Conservation (phyloP, 2,113 vertebrate species). For the Budorcas taxicolor region DNA sequence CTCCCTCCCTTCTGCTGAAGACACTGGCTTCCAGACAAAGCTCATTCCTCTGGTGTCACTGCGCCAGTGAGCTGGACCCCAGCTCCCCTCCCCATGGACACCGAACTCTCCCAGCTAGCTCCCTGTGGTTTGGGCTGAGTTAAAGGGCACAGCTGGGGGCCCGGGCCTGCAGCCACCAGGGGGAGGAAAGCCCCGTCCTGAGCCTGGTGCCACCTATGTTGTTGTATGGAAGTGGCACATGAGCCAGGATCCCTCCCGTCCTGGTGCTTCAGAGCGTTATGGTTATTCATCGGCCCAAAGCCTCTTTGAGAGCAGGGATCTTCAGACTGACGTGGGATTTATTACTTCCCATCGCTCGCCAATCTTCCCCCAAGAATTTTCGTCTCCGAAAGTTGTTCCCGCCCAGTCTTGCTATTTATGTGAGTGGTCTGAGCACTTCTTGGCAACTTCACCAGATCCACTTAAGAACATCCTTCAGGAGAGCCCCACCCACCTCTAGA, state of each 20-base stretch:
- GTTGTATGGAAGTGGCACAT: conserved; percentile 53
- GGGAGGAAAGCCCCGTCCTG: neutral
- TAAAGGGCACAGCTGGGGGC: conserved; percentile 62
- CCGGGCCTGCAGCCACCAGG: conserved; percentile 45
- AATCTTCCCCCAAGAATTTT: conserved; percentile 61
- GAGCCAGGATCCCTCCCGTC: conserved; percentile 29
- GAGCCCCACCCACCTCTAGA: neutral
- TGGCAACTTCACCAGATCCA: conserved; percentile 21
- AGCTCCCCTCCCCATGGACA: neutral
- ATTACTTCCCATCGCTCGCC: conserved; percentile 74
- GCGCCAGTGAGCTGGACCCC: accelerated
- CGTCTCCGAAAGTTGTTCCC: conserved; percentile 69
- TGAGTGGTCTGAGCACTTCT: neutral
- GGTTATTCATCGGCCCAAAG: conserved; percentile 69
- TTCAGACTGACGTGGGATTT: conserved; percentile 80
- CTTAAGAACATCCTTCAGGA: conserved; percentile 57
- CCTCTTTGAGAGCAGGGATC: conserved; percentile 67
- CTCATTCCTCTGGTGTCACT: accelerated
- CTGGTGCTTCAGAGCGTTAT: conserved; percentile 67
- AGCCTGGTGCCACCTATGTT: neutral
- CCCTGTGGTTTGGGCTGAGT: conserved; percentile 61
- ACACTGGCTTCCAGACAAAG: neutral
- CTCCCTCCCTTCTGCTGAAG: neutral
- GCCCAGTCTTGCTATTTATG: conserved; percentile 61
- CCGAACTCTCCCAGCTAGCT: neutral